Evolutionary conservation across 2,113 vertebrate genomes (phyloP), one percentile per base, ranked within the genome.

Genomic region (Lota lota): DNA sequence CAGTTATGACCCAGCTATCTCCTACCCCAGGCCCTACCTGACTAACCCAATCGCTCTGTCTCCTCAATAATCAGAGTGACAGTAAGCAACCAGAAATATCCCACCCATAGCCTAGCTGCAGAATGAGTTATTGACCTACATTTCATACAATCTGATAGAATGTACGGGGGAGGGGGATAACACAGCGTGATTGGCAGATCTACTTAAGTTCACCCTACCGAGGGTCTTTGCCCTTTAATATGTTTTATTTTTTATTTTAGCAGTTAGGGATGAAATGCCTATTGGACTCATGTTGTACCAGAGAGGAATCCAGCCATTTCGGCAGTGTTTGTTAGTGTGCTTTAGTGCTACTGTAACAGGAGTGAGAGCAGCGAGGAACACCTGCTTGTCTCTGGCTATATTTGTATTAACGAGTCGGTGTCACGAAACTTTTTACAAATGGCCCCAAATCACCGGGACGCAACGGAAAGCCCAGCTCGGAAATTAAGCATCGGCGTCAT

Each of bases 371-470:
- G 79, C 72, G 70, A 74, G 75, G 81, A 80, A 66, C 82, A 88
- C 86, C 88, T 87, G 82, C 56, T 59, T 78, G 79, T 80, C 78
- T 78, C 33, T 63, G 53, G 78, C 83, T 84, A 79, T 83, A 78
- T 85, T 87, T 89, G 85, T 86, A 86, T 88, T 89, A 88, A 89
- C 76, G 81, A 86, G 84, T 72, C 77, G 17, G 61, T 80, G 78
- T 88, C 86, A 83, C 85, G 80, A 90, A 91, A 92, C 90, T 92
- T 92, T 91, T 92, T 92, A 93, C 89, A 90, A 92, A 92, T 90
- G 85, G 76, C 73, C 84, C 85, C 15, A 61, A 16, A 66, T 76
- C 75, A 83, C 84, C 84, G 81, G 5, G 77, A 87, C 84, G 80
- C 80, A 70, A 74, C 4, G 72, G 90, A 92, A 90, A 89, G 86